Percentiles rank a stretch among this genome's conserved stretches.
Conservation (phyloP, 2,113 vertebrate genomes). For the Eretmochelys imbricata region DNA sequence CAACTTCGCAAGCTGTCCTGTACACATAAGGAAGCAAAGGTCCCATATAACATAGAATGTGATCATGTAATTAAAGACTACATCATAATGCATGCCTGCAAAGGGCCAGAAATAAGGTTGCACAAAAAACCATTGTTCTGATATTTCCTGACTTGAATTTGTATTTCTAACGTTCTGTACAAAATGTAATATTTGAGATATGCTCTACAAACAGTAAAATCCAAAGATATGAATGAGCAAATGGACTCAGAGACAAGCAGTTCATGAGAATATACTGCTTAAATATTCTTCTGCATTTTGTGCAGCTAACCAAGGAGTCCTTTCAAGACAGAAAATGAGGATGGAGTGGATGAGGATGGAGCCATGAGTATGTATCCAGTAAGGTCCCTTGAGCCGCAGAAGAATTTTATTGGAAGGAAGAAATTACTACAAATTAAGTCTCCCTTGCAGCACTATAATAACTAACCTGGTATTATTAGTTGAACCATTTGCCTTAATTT, state of each 20-base stretch:
- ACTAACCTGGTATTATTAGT: neutral
- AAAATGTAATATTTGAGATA: neutral
- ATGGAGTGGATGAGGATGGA: neutral
- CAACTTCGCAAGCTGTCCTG: neutral
- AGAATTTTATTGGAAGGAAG: neutral
- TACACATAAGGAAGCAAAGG: neutral
- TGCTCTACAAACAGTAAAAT: neutral
- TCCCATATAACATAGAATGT: neutral
- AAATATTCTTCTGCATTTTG: neutral
- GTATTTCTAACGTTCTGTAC: accelerated
- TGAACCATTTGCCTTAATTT: neutral
- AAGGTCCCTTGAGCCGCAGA: neutral
- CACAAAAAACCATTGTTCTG: neutral
- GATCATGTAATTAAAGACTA: neutral
- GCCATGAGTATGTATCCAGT: neutral
- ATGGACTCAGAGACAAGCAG: neutral
- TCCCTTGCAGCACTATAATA: neutral
- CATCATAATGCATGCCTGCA: neutral
- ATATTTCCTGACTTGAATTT: neutral
- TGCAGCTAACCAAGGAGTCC: neutral
- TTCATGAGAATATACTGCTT: neutral
- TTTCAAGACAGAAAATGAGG: conserved; percentile 7
- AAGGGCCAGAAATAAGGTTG: neutral
- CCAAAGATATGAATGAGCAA: conserved; percentile 8
- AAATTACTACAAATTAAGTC: neutral